phyloP scores from a whole-genome alignment of 2,888 invertebrate genomes.

The Cephus nigrinus region DNA sequence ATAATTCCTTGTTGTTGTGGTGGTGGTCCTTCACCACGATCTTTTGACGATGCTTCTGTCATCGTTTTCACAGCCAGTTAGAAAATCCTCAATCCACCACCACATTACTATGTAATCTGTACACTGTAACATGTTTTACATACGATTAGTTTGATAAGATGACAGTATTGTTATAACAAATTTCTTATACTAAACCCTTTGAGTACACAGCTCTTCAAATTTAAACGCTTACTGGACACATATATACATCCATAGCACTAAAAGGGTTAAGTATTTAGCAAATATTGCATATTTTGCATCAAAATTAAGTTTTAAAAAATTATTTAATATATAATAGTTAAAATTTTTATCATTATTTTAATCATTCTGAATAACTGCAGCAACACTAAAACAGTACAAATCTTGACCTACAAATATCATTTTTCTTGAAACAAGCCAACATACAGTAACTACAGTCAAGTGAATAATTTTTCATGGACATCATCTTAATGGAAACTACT shows the following conservation, averaged over 20 bases:
- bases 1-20: conserved; percentile 56
- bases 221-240: too few species aligned
- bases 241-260: too few species aligned
- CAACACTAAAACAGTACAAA: neutral
- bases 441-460: conserved; percentile 21
- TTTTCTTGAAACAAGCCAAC: neutral
- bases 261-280: neutral
- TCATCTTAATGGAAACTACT: conserved; percentile 32
- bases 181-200: neutral
- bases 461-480: conserved; percentile 34
- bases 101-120: conserved; percentile 52
- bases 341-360: neutral
- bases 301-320: neutral
- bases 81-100: conserved; percentile 43
- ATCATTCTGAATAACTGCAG: neutral
- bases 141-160: neutral
- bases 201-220: too few species aligned
- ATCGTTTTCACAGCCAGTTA: conserved; percentile 50
- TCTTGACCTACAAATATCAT: neutral
- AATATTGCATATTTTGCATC: neutral
- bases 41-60: conserved; percentile 57
- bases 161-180: neutral
- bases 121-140: conserved; percentile 30
- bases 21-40: conserved; percentile 57
- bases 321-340: neutral